Percentiles rank a stretch among this genome's conserved stretches.
Conservation (phyloP, 53 echinoderm and acorn worm species). For the Mesocentrotus franciscanus region DNA sequence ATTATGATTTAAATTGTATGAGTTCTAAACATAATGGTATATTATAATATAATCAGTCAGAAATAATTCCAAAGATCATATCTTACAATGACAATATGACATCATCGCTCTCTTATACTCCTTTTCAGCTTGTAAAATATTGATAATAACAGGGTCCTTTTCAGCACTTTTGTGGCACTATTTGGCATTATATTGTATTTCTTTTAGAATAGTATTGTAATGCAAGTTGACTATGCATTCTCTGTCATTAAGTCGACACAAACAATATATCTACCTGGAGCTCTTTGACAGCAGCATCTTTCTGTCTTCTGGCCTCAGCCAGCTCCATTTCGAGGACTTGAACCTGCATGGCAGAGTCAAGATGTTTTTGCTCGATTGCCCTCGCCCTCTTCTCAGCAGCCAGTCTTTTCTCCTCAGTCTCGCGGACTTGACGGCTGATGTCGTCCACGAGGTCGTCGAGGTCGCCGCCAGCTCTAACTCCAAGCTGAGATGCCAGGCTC, state of each 20-base stretch:
- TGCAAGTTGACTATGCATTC: too few species aligned
- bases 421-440: background rate
- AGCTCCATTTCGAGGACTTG: slow-evolving; percentile 17
- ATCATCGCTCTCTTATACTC: background rate
- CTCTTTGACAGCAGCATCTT: background rate
- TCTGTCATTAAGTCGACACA: background rate
- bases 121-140: too few species aligned
- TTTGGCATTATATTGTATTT: too few species aligned
- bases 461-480: background rate
- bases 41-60: too few species aligned
- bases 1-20: too few species aligned
- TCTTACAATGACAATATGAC: background rate
- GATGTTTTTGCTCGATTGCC: background rate
- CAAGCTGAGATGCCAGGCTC: slow-evolving; percentile 17
- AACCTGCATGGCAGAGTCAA: background rate
- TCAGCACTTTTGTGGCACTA: too few species aligned
- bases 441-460: background rate
- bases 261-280: background rate
- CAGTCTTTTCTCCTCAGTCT: too few species aligned
- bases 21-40: too few species aligned
- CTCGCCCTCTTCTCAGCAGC: slow-evolving; percentile 10
- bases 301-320: slow-evolving; percentile 4
- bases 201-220: too few species aligned
- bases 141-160: too few species aligned
- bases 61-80: too few species aligned